phyloP scores from a whole-genome alignment of 2,113 vertebrate species.

The Thymallus thymallus region DNA sequence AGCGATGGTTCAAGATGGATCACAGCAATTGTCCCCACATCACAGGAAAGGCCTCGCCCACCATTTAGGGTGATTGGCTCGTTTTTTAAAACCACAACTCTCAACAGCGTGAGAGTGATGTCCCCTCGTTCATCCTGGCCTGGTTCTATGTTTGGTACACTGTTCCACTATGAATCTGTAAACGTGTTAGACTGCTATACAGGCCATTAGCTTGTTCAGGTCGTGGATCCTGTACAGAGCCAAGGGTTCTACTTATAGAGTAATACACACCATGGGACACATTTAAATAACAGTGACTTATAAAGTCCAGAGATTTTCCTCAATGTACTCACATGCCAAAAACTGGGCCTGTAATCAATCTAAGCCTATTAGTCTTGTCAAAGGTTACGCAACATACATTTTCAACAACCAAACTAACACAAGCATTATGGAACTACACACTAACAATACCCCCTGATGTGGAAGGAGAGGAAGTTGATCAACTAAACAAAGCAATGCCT shows the following conservation, averaged over 20 bases:
- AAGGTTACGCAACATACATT: neutral
- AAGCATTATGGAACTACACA: neutral
- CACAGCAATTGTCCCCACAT: slow-evolving; percentile 21
- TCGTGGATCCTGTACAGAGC: neutral
- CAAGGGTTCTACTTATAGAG: neutral
- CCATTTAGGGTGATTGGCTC: neutral
- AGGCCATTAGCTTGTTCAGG: neutral
- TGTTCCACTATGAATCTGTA: neutral
- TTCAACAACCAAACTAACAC: neutral
- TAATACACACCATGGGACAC: neutral
- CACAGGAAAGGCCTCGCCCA: neutral
- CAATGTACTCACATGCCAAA: neutral
- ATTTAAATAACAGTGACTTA: neutral
- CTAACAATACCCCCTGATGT: neutral
- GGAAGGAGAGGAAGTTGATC: neutral
- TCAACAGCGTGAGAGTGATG: neutral
- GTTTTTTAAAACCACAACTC: neutral
- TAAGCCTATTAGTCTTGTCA: neutral
- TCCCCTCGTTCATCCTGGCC: neutral
- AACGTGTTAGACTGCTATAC: neutral
- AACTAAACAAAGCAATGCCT: neutral
- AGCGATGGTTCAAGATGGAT: neutral
- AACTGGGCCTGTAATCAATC: neutral
- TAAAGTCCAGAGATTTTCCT: neutral
- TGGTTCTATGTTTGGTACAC: neutral